Percentiles rank a stretch among this genome's conserved stretches.
These are phyloP conservation scores for Propithecus perrieri DNA, from an alignment of 2,797 vertebrate genomes.

Conservation along the genomic window DNA sequence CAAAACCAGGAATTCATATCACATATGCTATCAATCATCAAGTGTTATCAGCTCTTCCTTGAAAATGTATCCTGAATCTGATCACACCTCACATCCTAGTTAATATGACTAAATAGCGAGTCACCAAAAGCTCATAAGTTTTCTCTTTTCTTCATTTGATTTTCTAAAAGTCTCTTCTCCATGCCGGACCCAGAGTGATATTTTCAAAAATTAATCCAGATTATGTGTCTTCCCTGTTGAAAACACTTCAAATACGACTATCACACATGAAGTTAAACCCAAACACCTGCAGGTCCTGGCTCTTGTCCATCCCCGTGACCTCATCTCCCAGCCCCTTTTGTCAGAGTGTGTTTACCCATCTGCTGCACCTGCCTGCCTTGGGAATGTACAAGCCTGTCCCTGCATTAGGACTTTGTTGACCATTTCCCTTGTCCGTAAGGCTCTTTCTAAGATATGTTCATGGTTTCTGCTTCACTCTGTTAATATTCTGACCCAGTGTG, in stretches of 20 bases:
- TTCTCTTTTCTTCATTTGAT: background rate
- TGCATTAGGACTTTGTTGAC: background rate
- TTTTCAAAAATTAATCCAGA: background rate
- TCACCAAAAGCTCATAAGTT: background rate
- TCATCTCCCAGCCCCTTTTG: fast-evolving
- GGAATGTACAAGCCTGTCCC: background rate
- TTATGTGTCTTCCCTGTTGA: background rate
- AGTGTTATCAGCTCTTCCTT: background rate
- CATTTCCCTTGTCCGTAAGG: fast-evolving
- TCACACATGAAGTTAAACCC: background rate
- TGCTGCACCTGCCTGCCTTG: fast-evolving
- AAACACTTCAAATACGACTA: background rate
- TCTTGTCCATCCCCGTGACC: background rate
- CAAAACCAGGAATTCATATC: background rate
- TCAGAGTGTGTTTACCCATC: too few relatives aligned
- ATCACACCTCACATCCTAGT: background rate
- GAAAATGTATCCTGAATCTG: background rate
- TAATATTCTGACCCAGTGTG: too few relatives aligned
- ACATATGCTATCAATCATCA: background rate
- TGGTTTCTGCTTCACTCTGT: background rate
- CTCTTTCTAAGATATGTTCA: background rate
- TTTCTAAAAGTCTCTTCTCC: background rate
- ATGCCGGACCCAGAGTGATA: background rate
- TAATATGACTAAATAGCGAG: too few relatives aligned
- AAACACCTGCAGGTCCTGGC: fast-evolving